Evolutionary conservation across 1,140 invertebrate genomes (phyloP).

Genomic region (Orchestia grillus): DNA sequence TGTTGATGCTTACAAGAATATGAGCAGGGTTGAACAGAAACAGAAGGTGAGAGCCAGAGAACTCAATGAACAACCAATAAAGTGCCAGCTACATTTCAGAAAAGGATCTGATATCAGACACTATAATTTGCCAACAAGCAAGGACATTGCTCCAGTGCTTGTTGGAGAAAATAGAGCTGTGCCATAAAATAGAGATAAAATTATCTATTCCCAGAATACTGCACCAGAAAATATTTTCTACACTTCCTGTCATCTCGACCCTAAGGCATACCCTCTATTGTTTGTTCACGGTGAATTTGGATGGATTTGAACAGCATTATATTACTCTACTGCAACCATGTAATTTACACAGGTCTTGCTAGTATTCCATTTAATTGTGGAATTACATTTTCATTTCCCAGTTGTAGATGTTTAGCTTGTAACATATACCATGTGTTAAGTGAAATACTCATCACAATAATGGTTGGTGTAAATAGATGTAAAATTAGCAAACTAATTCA

Average conservation of each 20-base stretch:
- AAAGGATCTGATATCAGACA: not conserved
- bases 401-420: no score
- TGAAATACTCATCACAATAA: no score
- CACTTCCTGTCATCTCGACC: not conserved
- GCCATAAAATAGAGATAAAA: not conserved
- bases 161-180: not conserved
- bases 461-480: no score
- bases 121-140: not conserved
- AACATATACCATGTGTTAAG: no score
- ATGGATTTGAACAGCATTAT: no score
- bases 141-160: not conserved
- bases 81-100: not conserved
- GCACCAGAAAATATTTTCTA: not conserved
- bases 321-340: no score
- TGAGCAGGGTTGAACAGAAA: not conserved
- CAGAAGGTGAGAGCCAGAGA: not conserved
- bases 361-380: no score
- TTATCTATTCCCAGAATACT: not conserved
- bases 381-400: no score
- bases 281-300: not conserved
- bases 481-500: no score
- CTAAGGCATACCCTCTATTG: not conserved
- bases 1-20: no score
- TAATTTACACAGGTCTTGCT: no score
- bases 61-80: not conserved